Evolutionary conservation across 2,113 vertebrate species (phyloP).

Genomic region (Corythornis madagascariensis): DNA sequence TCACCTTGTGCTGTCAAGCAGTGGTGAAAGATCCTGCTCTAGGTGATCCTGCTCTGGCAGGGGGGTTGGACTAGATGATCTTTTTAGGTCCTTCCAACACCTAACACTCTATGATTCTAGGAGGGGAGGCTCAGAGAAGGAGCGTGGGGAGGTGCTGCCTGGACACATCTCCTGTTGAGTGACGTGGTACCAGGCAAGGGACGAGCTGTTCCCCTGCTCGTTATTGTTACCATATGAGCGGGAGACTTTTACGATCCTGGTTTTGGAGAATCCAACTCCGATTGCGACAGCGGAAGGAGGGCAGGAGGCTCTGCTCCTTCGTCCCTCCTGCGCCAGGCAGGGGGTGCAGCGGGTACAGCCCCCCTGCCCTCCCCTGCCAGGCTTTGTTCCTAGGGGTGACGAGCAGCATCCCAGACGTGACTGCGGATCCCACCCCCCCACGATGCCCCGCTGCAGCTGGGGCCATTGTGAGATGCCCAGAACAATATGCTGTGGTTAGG

Average conservation of each 20-base stretch:
- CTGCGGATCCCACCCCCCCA: not conserved
- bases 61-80: no score
- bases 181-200: not conserved
- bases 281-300: not conserved
- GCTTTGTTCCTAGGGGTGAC: slow-evolving; percentile 33
- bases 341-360: not conserved
- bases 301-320: not conserved
- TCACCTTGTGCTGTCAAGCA: not conserved
- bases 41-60: no score
- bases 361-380: not conserved
- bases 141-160: not conserved
- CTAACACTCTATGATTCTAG: no score
- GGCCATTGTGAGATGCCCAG: slow-evolving; percentile 30
- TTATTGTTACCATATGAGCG: slow-evolving; percentile 46
- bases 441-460: not conserved
- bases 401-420: not conserved
- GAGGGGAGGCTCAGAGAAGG: not conserved
- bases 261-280: not conserved
- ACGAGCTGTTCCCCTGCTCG: not conserved
- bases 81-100: no score
- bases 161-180: not conserved
- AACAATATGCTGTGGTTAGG: slow-evolving; percentile 60
- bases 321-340: not conserved
- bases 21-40: not conserved
- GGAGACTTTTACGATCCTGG: rapidly evolving